phyloP scores from a whole-genome alignment of 2,113 vertebrate species.

The Anoura caudifer region DNA sequence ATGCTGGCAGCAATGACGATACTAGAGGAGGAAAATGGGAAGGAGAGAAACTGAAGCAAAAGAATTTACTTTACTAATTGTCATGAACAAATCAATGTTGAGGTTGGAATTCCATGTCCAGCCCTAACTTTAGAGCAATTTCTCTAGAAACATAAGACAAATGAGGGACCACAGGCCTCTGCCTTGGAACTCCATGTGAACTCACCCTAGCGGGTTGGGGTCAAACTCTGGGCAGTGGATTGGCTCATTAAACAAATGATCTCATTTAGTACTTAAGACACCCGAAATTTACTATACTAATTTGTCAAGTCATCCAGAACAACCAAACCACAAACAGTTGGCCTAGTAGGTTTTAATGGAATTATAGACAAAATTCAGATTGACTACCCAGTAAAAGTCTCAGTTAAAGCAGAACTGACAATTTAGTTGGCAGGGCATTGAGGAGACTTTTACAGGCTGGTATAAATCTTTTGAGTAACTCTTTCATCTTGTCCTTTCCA shows the following conservation, averaged over 20 bases:
- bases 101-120: not conserved
- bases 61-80: not conserved
- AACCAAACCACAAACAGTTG: conserved; percentile 18
- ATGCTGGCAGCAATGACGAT: not conserved
- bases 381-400: not conserved
- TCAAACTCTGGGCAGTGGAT: conserved; percentile 71
- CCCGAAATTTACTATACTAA: conserved; percentile 67
- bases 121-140: not conserved
- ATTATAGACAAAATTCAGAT: conserved; percentile 25
- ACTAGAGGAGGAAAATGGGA: too few relatives aligned
- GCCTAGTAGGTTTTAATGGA: conserved; percentile 12
- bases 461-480: conserved; percentile 13
- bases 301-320: conserved; percentile 71
- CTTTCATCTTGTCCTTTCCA: conserved; percentile 66
- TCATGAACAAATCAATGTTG: not conserved
- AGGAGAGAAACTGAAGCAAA: not conserved
- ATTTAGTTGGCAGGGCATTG: not conserved
- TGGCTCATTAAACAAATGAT: conserved; percentile 72
- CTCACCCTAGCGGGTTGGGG: conserved; percentile 49
- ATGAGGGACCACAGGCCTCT: not conserved
- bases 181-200: conserved; percentile 30
- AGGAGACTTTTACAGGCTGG: conserved; percentile 21
- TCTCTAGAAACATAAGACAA: conserved; percentile 40
- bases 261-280: conserved; percentile 70
- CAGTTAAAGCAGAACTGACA: not conserved